Conservation (phyloP, 2,113 vertebrate genomes). For the Plotosus lineatus region DNA sequence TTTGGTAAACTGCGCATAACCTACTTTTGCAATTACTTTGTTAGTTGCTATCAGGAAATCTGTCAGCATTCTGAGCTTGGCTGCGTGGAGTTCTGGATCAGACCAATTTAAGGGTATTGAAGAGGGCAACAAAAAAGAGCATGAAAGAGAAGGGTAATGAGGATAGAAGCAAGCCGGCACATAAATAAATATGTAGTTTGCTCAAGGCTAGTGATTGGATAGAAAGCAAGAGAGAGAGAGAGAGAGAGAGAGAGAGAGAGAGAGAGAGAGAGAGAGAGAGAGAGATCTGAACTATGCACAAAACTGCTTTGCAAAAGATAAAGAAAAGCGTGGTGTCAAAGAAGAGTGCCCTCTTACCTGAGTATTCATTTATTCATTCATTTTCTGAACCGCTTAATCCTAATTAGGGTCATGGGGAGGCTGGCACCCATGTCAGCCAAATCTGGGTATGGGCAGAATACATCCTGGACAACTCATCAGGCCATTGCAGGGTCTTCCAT, state of each 20-base stretch:
- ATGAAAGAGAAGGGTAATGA: slow-evolving; percentile 17
- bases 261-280: not conserved
- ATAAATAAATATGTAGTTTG: slow-evolving; percentile 41
- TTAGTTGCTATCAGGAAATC: slow-evolving; percentile 1
- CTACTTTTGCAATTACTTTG: not conserved
- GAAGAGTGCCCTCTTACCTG: no score
- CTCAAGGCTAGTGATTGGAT: slow-evolving; percentile 11
- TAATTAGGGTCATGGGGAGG: no score
- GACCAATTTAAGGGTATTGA: not conserved
- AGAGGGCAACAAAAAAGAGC: slow-evolving; percentile 1
- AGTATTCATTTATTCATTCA: no score
- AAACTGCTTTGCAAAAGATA: no score
- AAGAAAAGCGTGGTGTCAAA: no score
- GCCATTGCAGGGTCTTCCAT: no score
- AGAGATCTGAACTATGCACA: no score
- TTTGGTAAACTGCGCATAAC: not conserved
- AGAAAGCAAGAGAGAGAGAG: not conserved
- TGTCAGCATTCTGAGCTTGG: not conserved
- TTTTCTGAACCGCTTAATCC: no score
- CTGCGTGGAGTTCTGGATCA: not conserved
- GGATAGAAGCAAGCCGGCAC: slow-evolving; percentile 15
- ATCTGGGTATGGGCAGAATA: no score
- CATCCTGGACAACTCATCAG: no score
- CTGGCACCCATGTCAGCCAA: no score
- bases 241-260: not conserved